Evolutionary conservation across 2,888 invertebrate species (phyloP).

Genomic region (Agrochola lychnidis): DNA sequence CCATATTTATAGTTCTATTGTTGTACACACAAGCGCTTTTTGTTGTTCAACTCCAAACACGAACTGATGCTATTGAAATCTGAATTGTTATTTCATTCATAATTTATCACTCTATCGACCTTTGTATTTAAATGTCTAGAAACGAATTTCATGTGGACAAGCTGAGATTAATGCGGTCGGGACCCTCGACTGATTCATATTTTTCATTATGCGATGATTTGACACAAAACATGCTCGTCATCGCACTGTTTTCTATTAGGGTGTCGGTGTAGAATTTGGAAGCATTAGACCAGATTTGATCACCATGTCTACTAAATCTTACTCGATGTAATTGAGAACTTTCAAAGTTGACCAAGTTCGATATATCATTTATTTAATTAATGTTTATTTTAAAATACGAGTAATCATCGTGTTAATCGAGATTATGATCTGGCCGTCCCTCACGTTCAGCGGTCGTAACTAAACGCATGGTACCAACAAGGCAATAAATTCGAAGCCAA

Average conservation of each 20-base stretch:
- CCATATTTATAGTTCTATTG: conserved; percentile 88
- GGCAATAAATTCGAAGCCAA: conserved; percentile 80
- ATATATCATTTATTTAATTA: conserved; percentile 49
- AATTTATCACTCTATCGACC: conserved; percentile 87
- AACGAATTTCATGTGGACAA: conserved; percentile 81
- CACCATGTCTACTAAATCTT: not conserved
- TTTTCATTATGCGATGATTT: conserved; percentile 86
- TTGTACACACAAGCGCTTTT: conserved; percentile 81
- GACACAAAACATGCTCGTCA: conserved; percentile 85
- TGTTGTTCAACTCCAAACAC: conserved; percentile 82
- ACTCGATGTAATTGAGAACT: conserved; percentile 22
- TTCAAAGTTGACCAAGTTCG: conserved; percentile 31
- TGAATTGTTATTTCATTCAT: conserved; percentile 86
- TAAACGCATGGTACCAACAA: conserved; percentile 69
- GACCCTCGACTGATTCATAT: conserved; percentile 81
- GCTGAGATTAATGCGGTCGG: conserved; percentile 81
- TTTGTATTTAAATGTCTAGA: conserved; percentile 87
- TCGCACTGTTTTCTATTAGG: conserved; percentile 81
- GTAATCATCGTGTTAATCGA: conserved; percentile 69
- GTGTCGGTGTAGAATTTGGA: conserved; percentile 71
- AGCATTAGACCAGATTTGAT: conserved; percentile 64
- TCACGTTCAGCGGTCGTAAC: conserved; percentile 69
- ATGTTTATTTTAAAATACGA: conserved; percentile 57
- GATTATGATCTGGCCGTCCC: conserved; percentile 68
- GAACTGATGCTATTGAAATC: conserved; percentile 76